Evolutionary conservation across 37 sponge, comb jelly and placozoan species (phyloP), one percentile per base, ranked within the genome.

Genomic region (Beroe forskalii): DNA sequence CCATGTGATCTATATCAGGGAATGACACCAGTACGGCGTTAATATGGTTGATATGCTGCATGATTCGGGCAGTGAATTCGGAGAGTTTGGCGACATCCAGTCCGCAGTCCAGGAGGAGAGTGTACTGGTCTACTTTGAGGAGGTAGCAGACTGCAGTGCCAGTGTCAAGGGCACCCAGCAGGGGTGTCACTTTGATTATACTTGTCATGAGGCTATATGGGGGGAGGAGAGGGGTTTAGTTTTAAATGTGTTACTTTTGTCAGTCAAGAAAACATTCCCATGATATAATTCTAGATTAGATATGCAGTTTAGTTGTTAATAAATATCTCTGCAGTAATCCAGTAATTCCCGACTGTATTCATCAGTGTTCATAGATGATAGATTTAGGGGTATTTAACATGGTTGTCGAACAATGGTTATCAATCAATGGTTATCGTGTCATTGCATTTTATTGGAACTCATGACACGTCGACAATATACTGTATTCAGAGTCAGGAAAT

Each of bases 21-120:
- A 93, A 92, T n/a, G 93, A 94, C 41, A 99, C 91, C 20, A 99
- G 91, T 2, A 99, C 93, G 1, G 91, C 62, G 40, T 37, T 28
- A 12, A 92, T 62, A 24, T 61, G 1, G 91, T 76, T 44, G 23
- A 28, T 76, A 62, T 90, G 94, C 94, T 91, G 94, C 67, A 94
- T 96, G 32, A 97, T 72, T 64, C 92, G 94, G 3, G 93, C 93
- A 0, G 94, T 76, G 22, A 94, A 66, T 1, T 92, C 94, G 36
- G 76, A 89, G 64, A 76, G 72, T 62, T 95, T 93, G 41, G 72
- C 90, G 40, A 93, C 95, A 75, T 95, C 93, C 97, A 97, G 96
- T 17, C 99, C 99, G 91, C 99, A 99, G 92, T 99, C 99, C 24
- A 99, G 92, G 23, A 99, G 93, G 91, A 99, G 94, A 9, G 94